Evolutionary conservation across 2,797 vertebrate species (phyloP), one percentile per base, ranked within the genome.

Genomic region (Poeciliopsis turneri): DNA sequence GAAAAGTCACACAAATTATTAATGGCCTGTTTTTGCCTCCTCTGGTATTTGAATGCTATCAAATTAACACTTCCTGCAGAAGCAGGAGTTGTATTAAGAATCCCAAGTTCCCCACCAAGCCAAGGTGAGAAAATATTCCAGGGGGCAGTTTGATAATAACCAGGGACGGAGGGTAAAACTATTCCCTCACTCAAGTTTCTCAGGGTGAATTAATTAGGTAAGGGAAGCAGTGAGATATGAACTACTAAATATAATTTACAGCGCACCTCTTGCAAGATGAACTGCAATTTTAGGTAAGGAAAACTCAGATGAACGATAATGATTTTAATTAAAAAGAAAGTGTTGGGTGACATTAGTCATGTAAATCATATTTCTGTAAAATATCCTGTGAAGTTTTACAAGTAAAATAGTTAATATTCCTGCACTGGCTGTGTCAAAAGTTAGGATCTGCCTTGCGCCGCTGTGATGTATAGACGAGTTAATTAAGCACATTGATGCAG

Each of bases 41-140:
- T 83, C 49, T 87, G 75, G 82, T 86, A 82, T 90, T 80, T 23
- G 86, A 93, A 91, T 87, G 69, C 91, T 92, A 94, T 91, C 93
- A 95, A 95, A 95, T 95, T 94, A 95, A 88, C 94, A 93, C 92
- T 90, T 93, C 85, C 88, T 80, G 77, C 87, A 90, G 87, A 87
- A 93, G 87, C 84, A 85, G 69, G 78, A 84, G 79, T 89, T 85
- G 89, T 87, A 92, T 94, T 92, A 94, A 83, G 81, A 89, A 87
- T 91, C 90, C 71, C 87, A 92, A 86, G 86, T 92, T 90, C 83
- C 92, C 79, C 84, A 88, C 84, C 85, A 87, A 78, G 86, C 79
- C 77, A 90, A 95, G 90, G 93, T 95, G 96, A 94, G 94, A 96
- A 94, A 83, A 87, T 92, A 93, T 93, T 94, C 92, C 92, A 89